Conservation (phyloP, 2,797 vertebrate species). For the Sebastes itinus region DNA sequence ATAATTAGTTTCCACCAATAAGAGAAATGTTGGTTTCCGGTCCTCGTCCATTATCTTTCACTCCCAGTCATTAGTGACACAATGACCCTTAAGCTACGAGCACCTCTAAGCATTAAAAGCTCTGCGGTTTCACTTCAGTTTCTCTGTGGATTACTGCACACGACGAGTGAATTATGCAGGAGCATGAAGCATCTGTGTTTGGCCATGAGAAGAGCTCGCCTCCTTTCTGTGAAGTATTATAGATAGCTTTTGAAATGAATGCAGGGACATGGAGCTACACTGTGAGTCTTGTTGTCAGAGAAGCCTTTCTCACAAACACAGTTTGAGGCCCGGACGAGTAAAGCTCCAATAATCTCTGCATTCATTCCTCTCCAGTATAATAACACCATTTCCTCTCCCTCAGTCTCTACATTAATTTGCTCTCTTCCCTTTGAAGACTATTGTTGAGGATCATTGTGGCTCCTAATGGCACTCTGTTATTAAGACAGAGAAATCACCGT, state of each 20-base stretch:
- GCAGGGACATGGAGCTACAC: constrained; percentile 57
- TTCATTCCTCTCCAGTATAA: constrained; percentile 20
- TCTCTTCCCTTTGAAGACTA: constrained; percentile 30
- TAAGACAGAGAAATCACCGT: constrained; percentile 34
- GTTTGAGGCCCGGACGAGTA: constrained; percentile 31
- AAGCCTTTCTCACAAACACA: constrained; percentile 31
- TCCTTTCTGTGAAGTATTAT: constrained; percentile 38
- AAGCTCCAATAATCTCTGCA: constrained; percentile 43
- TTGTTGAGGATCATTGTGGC: constrained; percentile 34
- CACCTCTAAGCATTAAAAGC: constrained; percentile 30
- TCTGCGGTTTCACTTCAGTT: constrained; percentile 27
- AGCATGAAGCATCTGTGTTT: constrained; percentile 64
- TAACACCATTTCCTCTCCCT: constrained; percentile 16
- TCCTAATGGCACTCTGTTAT: constrained; percentile 53
- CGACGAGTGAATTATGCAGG: constrained; percentile 57
- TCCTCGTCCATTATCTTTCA: not conserved
- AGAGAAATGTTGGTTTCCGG: not conserved
- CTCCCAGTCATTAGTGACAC: constrained; percentile 35
- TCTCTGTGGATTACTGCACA: constrained; percentile 49
- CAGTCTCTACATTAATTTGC: constrained; percentile 38
- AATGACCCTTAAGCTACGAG: constrained; percentile 24
- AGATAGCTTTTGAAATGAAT: constrained; percentile 59
- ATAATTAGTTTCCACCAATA: not conserved
- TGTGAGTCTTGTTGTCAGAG: constrained; percentile 5
- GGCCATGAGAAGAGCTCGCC: constrained; percentile 15